Evolutionary conservation across 2,797 vertebrate species (phyloP).

Genomic region (Lithobates pipiens): DNA sequence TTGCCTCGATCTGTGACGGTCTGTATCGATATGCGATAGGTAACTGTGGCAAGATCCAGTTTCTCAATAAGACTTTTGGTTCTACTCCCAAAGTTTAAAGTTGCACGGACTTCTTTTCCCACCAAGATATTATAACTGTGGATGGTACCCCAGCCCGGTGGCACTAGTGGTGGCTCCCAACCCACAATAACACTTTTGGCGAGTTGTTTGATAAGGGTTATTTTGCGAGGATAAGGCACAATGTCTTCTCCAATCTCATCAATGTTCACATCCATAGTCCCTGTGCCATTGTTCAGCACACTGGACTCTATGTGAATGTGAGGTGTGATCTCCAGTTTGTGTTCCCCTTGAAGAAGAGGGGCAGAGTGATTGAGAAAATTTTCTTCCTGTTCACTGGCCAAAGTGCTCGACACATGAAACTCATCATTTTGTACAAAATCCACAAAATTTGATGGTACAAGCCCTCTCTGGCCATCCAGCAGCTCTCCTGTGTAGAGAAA

Average conservation of each 20-base stretch:
- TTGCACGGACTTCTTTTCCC: conserved; percentile 90
- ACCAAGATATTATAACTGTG: conserved; percentile 94
- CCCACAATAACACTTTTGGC: conserved; percentile 98
- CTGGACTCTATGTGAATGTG: conserved; percentile 65
- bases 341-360: conserved; percentile 75
- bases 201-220: conserved; percentile 97
- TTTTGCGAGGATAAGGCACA: conserved; percentile 98
- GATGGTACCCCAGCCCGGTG: conserved; percentile 89
- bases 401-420: conserved; percentile 74
- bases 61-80: conserved; percentile 95
- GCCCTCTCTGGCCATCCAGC: conserved; percentile 92
- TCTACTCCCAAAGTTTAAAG: conserved; percentile 85
- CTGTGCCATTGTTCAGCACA: conserved; percentile 80
- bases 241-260: conserved; percentile 96
- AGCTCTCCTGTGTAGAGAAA: conserved; percentile 84
- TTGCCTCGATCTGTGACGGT: conserved; percentile 87
- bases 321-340: conserved; percentile 72
- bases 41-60: conserved; percentile 86
- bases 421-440: conserved; percentile 93
- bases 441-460: conserved; percentile 98
- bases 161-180: conserved; percentile 95
- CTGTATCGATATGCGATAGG: conserved; percentile 93
- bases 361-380: conserved; percentile 86
- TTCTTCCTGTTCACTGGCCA: conserved; percentile 84
- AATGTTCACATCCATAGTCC: conserved; percentile 87